phyloP scores from a whole-genome alignment of 1,140 invertebrate genomes.

The Drosophila triauraria region DNA sequence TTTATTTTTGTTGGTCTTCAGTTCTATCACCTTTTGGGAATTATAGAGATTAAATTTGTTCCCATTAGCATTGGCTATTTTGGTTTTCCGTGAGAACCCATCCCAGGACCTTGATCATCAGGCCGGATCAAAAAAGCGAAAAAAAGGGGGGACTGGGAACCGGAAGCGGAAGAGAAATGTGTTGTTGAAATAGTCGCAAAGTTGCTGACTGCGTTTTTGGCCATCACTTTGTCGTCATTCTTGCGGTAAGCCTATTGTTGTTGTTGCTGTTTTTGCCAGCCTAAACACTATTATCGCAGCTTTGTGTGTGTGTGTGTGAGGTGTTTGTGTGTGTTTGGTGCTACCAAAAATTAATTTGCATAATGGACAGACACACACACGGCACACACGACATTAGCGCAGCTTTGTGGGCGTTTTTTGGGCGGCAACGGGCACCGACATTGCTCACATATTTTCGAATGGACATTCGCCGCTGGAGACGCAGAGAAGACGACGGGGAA shows the following conservation, averaged over 20 bases:
- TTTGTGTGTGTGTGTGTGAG: conserved; percentile 32
- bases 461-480: background rate
- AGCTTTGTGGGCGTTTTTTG: conserved; percentile 9
- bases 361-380: conserved; percentile 58
- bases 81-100: background rate
- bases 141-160: background rate
- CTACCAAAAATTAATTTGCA: conserved; percentile 82
- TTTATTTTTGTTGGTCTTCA: too few species aligned
- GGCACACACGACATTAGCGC: conserved; percentile 32
- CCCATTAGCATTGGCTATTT: too few species aligned
- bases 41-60: too few species aligned
- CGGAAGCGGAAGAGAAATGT: conserved; percentile 29
- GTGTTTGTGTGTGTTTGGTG: conserved; percentile 51
- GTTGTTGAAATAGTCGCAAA: conserved; percentile 74
- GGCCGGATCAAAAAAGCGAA: background rate
- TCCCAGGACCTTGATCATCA: conserved; percentile 18
- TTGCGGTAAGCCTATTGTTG: conserved; percentile 55
- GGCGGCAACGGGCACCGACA: conserved; percentile 14
- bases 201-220: conserved; percentile 78
- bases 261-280: conserved; percentile 34
- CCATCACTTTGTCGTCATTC: conserved; percentile 79
- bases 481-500: conserved; percentile 30
- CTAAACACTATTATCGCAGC: conserved; percentile 70
- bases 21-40: background rate
- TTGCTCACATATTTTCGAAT: conserved; percentile 50